Percentiles rank a stretch among this genome's conserved stretches.
Conservation (phyloP, 2,888 invertebrate genomes). For the Carterocephalus palaemon region DNA sequence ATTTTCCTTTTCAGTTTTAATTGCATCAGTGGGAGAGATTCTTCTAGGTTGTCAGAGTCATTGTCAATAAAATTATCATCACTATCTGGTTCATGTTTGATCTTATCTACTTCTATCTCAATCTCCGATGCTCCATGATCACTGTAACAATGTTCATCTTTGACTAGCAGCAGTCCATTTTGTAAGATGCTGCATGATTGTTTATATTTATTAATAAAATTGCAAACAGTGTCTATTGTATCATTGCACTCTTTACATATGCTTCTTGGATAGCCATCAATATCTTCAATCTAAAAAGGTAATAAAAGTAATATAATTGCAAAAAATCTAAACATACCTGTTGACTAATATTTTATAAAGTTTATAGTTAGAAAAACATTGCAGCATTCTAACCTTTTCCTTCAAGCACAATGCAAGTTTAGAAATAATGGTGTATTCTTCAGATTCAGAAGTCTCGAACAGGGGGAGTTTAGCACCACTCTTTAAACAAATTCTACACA, state of each 20-base stretch:
- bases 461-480: constrained; percentile 54
- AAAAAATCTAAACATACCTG: constrained; percentile 6
- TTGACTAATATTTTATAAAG: too few relatives aligned
- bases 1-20: constrained; percentile 30
- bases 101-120: constrained; percentile 38
- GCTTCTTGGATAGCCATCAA: constrained; percentile 57
- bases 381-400: constrained; percentile 54
- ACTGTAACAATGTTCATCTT: constrained; percentile 42
- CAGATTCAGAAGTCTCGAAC: constrained; percentile 46
- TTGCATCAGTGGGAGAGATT: constrained; percentile 24
- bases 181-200: constrained; percentile 50
- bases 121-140: constrained; percentile 31
- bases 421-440: constrained; percentile 37
- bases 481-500: constrained; percentile 63
- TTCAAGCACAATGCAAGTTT: constrained; percentile 55
- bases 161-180: constrained; percentile 44
- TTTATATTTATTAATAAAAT: constrained; percentile 57
- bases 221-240: constrained; percentile 45
- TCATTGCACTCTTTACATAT: constrained; percentile 56
- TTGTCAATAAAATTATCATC: constrained; percentile 31
- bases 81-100: constrained; percentile 43
- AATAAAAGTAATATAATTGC: constrained; percentile 26
- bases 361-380: too few relatives aligned
- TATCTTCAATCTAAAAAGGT: constrained; percentile 64
- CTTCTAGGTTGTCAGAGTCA: constrained; percentile 28